Evolutionary conservation across 1,140 invertebrate genomes (phyloP), one percentile per base, ranked within the genome.

Genomic region (Venustaconcha ellipsiformis): DNA sequence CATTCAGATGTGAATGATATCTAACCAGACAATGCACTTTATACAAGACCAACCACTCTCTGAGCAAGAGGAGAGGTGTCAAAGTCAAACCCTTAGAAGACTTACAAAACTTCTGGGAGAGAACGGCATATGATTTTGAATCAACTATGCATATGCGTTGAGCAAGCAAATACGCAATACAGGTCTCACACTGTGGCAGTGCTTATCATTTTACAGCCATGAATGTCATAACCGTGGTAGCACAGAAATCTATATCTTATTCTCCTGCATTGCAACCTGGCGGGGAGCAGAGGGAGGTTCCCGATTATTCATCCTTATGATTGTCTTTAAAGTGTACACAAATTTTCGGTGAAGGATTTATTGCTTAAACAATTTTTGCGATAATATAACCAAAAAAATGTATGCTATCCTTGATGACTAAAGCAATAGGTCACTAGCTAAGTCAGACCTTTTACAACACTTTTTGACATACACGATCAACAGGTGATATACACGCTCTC

Each of bases 391-490:
- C 56, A 37, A 67, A 14, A 57, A 26, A 26, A 65, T 76, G 14
- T 82, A 82, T 57, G 71, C 71, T 13, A 76, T 79, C 30, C n/a
- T 82, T n/a, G 80, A 82, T 71, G 80, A 82, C 48, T 78, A 82
- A 57, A 79, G 80, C 57, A 82, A 79, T n/a, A 64, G 64, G 23
- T 68, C 80, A 26, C 48, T 79, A 17, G 72, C 65, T 37, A 73
- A 60, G 26, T 18, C 74, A 65, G 74, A 72, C 30, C 55, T 80
- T 1, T 78, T 80, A 26, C 30, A 65, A 62, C 14, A 26, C 18
- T 69, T 30, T 30, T 80, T 66, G 63, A 59, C 23, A 60, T 75
- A 30, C 8, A 20, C 26, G 67, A 67, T 57, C 17, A 69, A 64
- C 56, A 69, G 30, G 18, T 26, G 30, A 55, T 55, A 58, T 75